Evolutionary conservation across 1,140 invertebrate species (phyloP).

Genomic region (Antheraea pernyi): DNA sequence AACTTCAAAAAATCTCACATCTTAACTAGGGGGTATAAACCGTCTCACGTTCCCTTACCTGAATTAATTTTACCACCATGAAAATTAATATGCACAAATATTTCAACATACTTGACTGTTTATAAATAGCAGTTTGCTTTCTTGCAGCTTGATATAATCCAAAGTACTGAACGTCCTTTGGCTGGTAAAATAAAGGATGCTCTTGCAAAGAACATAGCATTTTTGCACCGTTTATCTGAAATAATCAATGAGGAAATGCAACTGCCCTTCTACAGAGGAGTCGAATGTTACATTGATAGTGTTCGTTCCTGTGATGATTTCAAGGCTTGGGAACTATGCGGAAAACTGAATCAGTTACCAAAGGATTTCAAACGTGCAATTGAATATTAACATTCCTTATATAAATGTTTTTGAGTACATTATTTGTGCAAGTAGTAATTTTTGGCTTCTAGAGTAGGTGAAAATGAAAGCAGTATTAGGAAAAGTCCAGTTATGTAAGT

Average conservation of each 20-base stretch:
- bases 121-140: not conserved
- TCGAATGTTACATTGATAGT: conserved; percentile 68
- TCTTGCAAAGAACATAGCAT: conserved; percentile 70
- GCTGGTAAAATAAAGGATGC: conserved; percentile 65
- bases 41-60: too few species aligned
- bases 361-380: conserved; percentile 74
- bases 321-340: conserved; percentile 73
- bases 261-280: conserved; percentile 67
- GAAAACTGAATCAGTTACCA: conserved; percentile 65
- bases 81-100: too few species aligned
- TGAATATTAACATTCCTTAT: conserved; percentile 70
- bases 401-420: conserved; percentile 45
- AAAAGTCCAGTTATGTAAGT: conserved; percentile 10
- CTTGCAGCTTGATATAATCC: conserved; percentile 70
- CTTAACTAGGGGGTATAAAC: too few species aligned
- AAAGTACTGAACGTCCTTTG: conserved; percentile 68
- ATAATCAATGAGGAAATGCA: conserved; percentile 71
- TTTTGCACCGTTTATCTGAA: conserved; percentile 69
- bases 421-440: conserved; percentile 25
- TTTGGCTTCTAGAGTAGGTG: conserved; percentile 13
- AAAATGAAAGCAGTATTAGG: conserved; percentile 12
- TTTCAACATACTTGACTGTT: too few species aligned
- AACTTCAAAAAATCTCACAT: too few species aligned
- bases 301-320: conserved; percentile 71
- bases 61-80: too few species aligned